Conservation (phyloP, 2,888 invertebrate species). For the Eucera pruinosa region DNA sequence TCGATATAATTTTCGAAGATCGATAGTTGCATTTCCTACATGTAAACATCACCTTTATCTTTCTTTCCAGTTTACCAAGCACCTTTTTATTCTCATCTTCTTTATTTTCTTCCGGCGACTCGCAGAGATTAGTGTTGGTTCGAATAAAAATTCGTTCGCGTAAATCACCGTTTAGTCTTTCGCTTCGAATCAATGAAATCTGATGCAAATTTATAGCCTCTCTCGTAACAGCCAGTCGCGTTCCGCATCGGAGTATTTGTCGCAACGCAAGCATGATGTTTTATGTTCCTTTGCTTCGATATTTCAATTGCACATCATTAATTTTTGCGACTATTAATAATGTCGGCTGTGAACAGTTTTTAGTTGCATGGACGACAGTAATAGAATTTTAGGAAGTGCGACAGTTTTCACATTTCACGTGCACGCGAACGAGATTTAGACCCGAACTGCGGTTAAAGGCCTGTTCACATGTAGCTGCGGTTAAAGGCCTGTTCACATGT, state of each 20-base stretch:
- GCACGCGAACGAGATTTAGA: not conserved
- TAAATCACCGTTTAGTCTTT: not conserved
- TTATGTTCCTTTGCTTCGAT: not conserved
- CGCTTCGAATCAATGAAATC: not conserved
- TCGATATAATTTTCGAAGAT: constrained; percentile 93
- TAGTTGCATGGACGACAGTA: not conserved
- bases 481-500: too few species aligned
- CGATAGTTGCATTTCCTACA: constrained; percentile 94
- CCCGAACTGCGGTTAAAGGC: not conserved
- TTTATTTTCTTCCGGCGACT: not conserved
- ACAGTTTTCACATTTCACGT: constrained; percentile 11
- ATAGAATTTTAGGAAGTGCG: not conserved
- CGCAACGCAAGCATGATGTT: constrained; percentile 42
- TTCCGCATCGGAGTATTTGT: constrained; percentile 23
- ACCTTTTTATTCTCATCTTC: constrained; percentile 30
- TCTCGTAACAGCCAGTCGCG: constrained; percentile 3
- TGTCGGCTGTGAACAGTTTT: not conserved
- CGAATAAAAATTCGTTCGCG: not conserved
- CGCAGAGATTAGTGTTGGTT: not conserved
- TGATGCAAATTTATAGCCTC: not conserved
- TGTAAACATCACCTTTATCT: constrained; percentile 91
- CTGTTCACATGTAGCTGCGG: constrained; percentile 14
- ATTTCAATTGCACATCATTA: not conserved
- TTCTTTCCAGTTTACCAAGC: constrained; percentile 85
- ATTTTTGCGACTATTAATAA: not conserved